Conservation (phyloP, 2,113 vertebrate species). For the Myotis lucifugus region DNA sequence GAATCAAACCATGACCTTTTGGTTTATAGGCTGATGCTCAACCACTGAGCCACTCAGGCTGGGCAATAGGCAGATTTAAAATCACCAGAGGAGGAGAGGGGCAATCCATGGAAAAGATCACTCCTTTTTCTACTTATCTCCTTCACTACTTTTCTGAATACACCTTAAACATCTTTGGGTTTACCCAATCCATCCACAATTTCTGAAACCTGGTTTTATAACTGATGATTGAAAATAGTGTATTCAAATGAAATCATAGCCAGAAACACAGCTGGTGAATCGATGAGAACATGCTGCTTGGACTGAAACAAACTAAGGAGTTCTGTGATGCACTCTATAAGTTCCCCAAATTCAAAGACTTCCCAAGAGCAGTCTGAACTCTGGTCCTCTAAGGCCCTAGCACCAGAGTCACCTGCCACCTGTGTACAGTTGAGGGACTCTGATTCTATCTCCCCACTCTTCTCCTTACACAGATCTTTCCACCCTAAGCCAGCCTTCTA, state of each 20-base stretch:
- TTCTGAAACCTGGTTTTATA: background rate
- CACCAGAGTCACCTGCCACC: background rate
- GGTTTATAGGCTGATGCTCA: too few relatives aligned
- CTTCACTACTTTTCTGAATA: background rate
- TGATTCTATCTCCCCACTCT: background rate
- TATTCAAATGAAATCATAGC: background rate
- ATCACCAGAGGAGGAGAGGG: background rate
- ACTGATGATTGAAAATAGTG: background rate
- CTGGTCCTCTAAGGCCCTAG: background rate
- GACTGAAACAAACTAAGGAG: background rate
- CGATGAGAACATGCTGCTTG: background rate
- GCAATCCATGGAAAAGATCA: background rate
- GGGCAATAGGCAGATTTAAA: background rate
- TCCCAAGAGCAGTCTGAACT: background rate
- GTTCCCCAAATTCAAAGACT: background rate
- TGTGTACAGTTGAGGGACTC: too few relatives aligned
- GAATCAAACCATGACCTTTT: too few relatives aligned
- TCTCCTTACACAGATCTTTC: background rate
- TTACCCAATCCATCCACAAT: background rate
- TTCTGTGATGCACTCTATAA: fast-evolving
- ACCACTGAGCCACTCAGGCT: too few relatives aligned
- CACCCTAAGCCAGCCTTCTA: background rate
- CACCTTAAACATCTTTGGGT: background rate
- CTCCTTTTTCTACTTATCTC: background rate
- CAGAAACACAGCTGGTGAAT: background rate